phyloP scores from a whole-genome alignment of 2,113 vertebrate genomes.

The Petaurus breviceps region DNA sequence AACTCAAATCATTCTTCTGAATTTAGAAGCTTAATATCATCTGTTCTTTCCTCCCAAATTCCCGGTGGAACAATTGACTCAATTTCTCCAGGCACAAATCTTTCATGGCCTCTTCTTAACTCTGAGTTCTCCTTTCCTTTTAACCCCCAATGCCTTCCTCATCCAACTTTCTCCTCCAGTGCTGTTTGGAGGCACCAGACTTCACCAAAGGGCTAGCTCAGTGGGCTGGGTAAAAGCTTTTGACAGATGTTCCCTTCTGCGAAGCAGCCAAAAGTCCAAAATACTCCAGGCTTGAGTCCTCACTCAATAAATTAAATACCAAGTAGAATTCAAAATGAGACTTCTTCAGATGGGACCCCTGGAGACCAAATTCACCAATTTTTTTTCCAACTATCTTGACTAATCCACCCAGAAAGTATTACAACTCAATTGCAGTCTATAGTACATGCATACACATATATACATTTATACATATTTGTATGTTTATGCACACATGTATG shows the following conservation, averaged over 20 bases:
- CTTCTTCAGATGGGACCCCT: conserved; percentile 21
- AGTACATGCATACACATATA: neutral
- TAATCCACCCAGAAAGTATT: conserved; percentile 7
- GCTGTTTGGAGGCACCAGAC: conserved; percentile 43
- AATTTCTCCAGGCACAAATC: conserved; percentile 66
- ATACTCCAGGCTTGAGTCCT: conserved; percentile 55
- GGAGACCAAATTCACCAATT: neutral
- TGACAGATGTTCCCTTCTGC: conserved; percentile 53
- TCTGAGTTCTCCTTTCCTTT: conserved; percentile 47
- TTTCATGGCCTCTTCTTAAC: conserved; percentile 60
- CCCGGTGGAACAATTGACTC: conserved; percentile 64
- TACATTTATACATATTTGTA: neutral
- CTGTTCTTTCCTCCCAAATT: conserved; percentile 53
- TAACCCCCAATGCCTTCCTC: conserved; percentile 23
- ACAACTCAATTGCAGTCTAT: conserved; percentile 33
- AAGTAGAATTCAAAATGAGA: conserved; percentile 55
- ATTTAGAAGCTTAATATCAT: conserved; percentile 60
- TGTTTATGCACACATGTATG: neutral
- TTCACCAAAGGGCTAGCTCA: conserved; percentile 50
- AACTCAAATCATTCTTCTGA: conserved; percentile 68
- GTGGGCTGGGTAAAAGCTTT: conserved; percentile 50
- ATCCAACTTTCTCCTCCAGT: conserved; percentile 29
- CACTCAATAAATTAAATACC: conserved; percentile 35
- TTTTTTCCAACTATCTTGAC: neutral
- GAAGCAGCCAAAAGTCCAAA: conserved; percentile 61